Base-by-base conservation (phyloP, 2,797 vertebrate genomes). In the Myoxocephalus aenaeus region DNA sequence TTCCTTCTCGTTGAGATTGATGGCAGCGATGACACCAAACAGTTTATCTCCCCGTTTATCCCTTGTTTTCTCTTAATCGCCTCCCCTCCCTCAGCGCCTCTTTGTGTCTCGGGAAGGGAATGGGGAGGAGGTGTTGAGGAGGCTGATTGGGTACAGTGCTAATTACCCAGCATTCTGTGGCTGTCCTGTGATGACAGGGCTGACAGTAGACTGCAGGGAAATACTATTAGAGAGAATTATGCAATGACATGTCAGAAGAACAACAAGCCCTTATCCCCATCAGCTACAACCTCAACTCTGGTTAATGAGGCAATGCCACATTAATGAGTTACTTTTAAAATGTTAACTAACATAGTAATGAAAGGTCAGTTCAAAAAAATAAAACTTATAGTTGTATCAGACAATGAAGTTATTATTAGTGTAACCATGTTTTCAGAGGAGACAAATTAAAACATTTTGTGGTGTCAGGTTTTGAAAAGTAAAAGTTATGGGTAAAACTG, bases 1-100 rank as follows among this genome's bases (percentile, higher is more conserved):
- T 96, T 95, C 89, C 92, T 83, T 90, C 93, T 94, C 84, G 89
- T 93, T 93, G 95, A 96, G 95, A 96, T 96, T 96, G 95, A 96
- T 96, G 95, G 94, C 94, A 89, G 92, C 48, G 93, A 94, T 94
- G 95, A 96, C 95, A 95, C 93, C 94, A 96, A 96, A 95, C 95
- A 92, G 94, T 96, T 96, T 96, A 96, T 96, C 95, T 94, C 94
- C 83, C 91, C 87, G 82, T 94, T 95, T 95, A 96, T 94, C 94
- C 93, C 93, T 94, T 94, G 93, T 95, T 96, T 95, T 94, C 93
- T 94, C 95, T 96, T 95, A 95, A 96, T 96, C 94, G 92, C 90
- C 85, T 87, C 89, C 79, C 74, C 73, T 78, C 78, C 86, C 77
- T 72, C 22, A 65, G 87, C 77, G 71, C 86, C 89, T 92, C 91